phyloP scores from a whole-genome alignment of 2,797 vertebrate genomes.

The Falco naumanni region DNA sequence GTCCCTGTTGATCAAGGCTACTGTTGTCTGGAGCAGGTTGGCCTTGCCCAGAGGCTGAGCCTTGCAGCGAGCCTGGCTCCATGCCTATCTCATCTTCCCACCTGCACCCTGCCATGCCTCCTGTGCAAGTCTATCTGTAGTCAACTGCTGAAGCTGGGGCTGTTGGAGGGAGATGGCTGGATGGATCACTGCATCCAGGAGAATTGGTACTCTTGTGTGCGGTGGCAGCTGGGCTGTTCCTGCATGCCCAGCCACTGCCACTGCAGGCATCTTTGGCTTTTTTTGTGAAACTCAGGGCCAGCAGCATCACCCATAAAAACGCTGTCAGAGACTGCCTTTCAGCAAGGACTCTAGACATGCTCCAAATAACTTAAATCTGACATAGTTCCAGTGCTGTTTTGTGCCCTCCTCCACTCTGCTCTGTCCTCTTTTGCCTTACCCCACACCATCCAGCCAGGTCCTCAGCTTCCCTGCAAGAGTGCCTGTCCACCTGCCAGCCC shows the following conservation, averaged over 20 bases:
- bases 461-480: neutral
- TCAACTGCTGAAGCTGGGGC: neutral
- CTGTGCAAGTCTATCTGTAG: neutral
- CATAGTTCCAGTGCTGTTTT: rapidly evolving
- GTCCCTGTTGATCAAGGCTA: neutral
- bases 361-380: neutral
- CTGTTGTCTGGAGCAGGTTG: neutral
- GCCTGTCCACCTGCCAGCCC: neutral
- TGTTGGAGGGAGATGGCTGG: neutral
- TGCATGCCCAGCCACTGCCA: neutral
- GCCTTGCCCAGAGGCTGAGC: neutral
- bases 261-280: neutral
- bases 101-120: neutral
- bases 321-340: neutral
- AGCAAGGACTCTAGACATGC: neutral
- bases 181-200: rapidly evolving
- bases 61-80: rapidly evolving
- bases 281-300: neutral
- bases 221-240: neutral
- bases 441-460: too few species aligned
- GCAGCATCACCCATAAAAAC: neutral
- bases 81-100: neutral
- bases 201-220: rapidly evolving
- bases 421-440: neutral
- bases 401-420: neutral